phyloP scores from a whole-genome alignment of 2,113 vertebrate genomes.

The Pseudorectes ferrugineus region DNA sequence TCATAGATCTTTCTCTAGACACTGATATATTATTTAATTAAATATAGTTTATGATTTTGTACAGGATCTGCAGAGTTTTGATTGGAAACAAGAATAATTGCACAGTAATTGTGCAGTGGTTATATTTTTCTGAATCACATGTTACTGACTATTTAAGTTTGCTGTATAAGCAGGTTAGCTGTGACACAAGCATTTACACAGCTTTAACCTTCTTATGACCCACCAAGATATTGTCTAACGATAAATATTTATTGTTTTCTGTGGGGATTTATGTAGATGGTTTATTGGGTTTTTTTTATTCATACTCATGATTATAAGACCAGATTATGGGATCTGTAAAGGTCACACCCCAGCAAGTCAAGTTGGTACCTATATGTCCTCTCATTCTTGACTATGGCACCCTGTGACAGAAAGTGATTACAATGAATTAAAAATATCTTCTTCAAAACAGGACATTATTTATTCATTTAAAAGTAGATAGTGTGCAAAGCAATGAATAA shows the following conservation, averaged over 20 bases:
- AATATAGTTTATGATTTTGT: slow-evolving; percentile 21
- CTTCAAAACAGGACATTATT: neutral
- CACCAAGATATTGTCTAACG: neutral
- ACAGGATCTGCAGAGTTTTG: slow-evolving; percentile 14
- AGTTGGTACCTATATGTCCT: neutral
- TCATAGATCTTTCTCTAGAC: slow-evolving; percentile 20
- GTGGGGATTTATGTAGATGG: neutral
- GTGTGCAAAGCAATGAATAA: neutral
- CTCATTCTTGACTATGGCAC: neutral
- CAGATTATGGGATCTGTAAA: neutral
- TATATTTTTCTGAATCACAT: neutral
- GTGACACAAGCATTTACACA: neutral
- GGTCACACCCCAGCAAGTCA: neutral
- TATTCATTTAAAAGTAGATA: neutral
- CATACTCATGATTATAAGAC: neutral
- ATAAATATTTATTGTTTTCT: neutral
- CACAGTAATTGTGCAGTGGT: neutral
- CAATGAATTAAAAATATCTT: neutral
- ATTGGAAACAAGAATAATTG: neutral
- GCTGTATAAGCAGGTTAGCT: neutral
- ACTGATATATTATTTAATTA: slow-evolving; percentile 66
- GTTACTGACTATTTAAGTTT: neutral
- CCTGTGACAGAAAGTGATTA: neutral
- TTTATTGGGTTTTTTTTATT: neutral
- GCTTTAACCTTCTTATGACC: neutral